Base-by-base conservation (phyloP, 2,797 vertebrate species). In the Rhinophrynus dorsalis region DNA sequence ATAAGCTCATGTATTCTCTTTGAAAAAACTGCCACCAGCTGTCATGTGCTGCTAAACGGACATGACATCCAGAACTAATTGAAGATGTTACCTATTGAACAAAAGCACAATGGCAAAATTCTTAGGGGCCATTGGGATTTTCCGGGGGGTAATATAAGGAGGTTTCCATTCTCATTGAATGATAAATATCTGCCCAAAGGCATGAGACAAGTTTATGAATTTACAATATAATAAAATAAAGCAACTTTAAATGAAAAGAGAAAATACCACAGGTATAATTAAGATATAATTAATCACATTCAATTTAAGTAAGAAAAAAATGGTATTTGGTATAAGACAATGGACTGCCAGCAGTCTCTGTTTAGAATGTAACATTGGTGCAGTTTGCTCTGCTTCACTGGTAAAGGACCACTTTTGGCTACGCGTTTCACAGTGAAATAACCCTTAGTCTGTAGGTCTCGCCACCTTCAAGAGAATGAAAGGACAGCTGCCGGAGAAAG, bases 251-350 rank as follows among this genome's bases (percentile, higher is more conserved):
- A 18, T 18, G 17, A 20, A 18, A 5, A 44, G 9, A 44, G 18
- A 44, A 44, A 44, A 18, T 15, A 32, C 20, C 66, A 51, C 32
- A 2, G 13, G 68, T 55, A 38, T 23, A 47, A 63, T 56, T 40
- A 71, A 2, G 30, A 6, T 35, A 6, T 63, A 45, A 71, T 63
- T 56, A 63, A 57, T n/a, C n/a, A n/a, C n/a, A n/a, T 45, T 37
- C 18, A 13, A 23, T 68, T 52, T 57, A 6, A 29, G 13, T 27
- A 13, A 50, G 54, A 56, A n/a, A n/a, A n/a, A n/a, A 42, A 12
- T 35, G 23, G 23, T 69, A 26, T 27, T 27, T 42, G 26, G 37
- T 10, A 12, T 13, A 12, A 13, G 29, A 60, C 52, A 45, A 68
- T 52, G 13, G 50, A 45, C 54, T 51, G 20, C 45, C 21, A 17